A percentile compares a stretch with the other conserved stretches of the same genome.
phyloP scores from a whole-genome alignment of 2,113 vertebrate species.

The Sitta europaea region DNA sequence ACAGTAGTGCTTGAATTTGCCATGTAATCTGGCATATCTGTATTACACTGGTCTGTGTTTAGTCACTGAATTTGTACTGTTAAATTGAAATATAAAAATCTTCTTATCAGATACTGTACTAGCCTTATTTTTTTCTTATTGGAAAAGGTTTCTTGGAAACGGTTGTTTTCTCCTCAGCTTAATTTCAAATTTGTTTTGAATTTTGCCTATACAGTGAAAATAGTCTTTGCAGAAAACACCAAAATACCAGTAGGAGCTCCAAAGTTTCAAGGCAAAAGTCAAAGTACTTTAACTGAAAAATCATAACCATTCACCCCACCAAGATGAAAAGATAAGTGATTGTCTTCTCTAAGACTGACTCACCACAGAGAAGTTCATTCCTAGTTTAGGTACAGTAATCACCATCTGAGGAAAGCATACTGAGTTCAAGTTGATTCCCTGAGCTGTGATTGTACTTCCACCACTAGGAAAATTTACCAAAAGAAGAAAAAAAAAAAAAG shows the following conservation, averaged over 20 bases:
- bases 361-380: slow-evolving; percentile 89
- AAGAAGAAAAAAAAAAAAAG: neutral
- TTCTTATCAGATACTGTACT: neutral
- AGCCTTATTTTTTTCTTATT: neutral
- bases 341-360: slow-evolving; percentile 70
- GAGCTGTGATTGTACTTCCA: slow-evolving; percentile 91
- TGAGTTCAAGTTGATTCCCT: slow-evolving; percentile 89
- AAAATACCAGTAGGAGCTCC: neutral
- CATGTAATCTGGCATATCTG: neutral
- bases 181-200: neutral
- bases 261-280: neutral
- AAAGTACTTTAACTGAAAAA: neutral
- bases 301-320: neutral
- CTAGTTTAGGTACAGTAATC: slow-evolving; percentile 81
- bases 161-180: neutral
- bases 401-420: slow-evolving; percentile 90
- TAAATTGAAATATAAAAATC: neutral
- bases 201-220: neutral
- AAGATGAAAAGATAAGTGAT: neutral
- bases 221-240: neutral
- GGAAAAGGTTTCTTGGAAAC: neutral
- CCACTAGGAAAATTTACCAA: slow-evolving; percentile 75
- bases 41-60: neutral
- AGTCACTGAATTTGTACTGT: neutral
- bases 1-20: neutral